A percentile compares a stretch with the other conserved stretches of the same genome.
These are phyloP conservation scores for Loxodonta africana DNA, from an alignment of 2,113 vertebrate species.

Conservation along the genomic window DNA sequence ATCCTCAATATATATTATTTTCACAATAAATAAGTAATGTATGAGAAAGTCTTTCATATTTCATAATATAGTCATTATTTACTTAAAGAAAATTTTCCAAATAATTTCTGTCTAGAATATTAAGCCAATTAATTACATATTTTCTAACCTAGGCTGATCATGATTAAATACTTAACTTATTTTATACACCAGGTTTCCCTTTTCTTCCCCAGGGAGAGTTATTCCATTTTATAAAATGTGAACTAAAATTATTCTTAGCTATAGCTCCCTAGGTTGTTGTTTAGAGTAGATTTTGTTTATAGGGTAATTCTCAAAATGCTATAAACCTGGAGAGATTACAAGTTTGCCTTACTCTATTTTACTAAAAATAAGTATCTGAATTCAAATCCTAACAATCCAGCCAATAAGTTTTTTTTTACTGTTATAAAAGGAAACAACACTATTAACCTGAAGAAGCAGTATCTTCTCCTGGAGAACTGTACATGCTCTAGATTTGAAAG, in stretches of 20 bases:
- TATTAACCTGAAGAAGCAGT: neutral
- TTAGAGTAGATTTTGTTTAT: slow-evolving; percentile 74
- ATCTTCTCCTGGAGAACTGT: neutral
- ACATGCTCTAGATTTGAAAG: neutral
- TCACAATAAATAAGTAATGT: slow-evolving; percentile 60
- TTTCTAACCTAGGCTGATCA: slow-evolving; percentile 42
- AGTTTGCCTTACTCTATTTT: slow-evolving; percentile 33
- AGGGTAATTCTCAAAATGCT: slow-evolving; percentile 68
- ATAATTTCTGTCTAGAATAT: slow-evolving; percentile 68
- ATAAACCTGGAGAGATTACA: slow-evolving; percentile 48
- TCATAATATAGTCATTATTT: slow-evolving; percentile 34
- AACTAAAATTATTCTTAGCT: slow-evolving; percentile 71
- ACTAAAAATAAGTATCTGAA: slow-evolving; percentile 39
- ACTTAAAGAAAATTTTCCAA: slow-evolving; percentile 51
- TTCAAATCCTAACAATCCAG: neutral
- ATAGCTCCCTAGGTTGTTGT: slow-evolving; percentile 48
- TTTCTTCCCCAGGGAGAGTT: slow-evolving; percentile 54
- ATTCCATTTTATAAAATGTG: slow-evolving; percentile 60
- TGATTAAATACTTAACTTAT: slow-evolving; percentile 56
- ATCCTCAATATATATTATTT: slow-evolving; percentile 62
- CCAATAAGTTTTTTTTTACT: neutral
- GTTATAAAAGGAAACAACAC: neutral
- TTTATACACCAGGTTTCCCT: neutral
- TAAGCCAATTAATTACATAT: slow-evolving; percentile 57
- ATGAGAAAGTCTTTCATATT: slow-evolving; percentile 47